Evolutionary conservation across 2,888 invertebrate genomes (phyloP), one percentile per base, ranked within the genome.

Genomic region (Agrotis segetum): DNA sequence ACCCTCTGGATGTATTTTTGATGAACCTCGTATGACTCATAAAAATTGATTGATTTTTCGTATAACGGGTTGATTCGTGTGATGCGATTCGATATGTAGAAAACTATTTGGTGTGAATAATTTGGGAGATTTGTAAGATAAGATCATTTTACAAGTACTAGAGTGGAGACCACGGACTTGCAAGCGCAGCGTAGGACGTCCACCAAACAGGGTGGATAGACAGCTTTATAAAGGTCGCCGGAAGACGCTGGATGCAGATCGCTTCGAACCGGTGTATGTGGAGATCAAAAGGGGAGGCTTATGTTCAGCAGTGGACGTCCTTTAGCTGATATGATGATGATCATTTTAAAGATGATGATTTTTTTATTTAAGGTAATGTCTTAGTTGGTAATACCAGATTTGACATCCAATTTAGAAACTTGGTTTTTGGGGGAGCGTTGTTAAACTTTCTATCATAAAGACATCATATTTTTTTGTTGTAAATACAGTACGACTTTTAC

Each of bases 11-110:
- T 40, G 40, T 40, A 40, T 71, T 59, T 58, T 34, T 6, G 19
- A 29, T 4, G 14, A 11, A 58, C 40, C 56, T 64, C 50, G 64
- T 66, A 55, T 81, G 81, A 79, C 11, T 81, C 81, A 81, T 81
- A 60, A 49, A 24, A 50, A 21, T 66, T 61, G 69, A 81, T 81
- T 53, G 79, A 77, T 79, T 69, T 63, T 53, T 49, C 61, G 58
- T 29, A 53, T 29, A 80, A 60, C 76, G 76, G 46, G 13, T 24
- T 24, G 11, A 9, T 46, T 56, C 55, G 29, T 60, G 29, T 63
- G 63, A 75, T 66, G 63, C 9, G 17, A 62, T 58, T 74, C 13
- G 66, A 50, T 53, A 66, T 17, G 46, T 34, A 29, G 17, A 52
- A 62, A 59, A 61, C n/a, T 46, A 29, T 70, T 67, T 14, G 5